Base-by-base conservation (phyloP, 2,113 vertebrate genomes). In the Struthio camelus region DNA sequence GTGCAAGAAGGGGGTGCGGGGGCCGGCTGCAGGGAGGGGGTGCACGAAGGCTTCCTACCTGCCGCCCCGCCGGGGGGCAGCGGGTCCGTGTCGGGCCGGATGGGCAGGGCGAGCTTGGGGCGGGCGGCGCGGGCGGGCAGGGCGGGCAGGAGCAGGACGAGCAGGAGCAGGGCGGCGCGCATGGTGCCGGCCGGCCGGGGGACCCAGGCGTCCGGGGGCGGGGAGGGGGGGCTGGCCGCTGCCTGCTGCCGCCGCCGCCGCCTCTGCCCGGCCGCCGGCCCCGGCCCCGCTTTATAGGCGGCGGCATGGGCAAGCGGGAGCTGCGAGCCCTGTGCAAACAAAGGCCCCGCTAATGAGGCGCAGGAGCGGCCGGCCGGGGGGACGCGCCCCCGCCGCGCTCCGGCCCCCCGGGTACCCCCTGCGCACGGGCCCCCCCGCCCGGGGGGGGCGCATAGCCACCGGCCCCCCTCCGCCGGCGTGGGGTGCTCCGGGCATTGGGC, bases 51-150 rank as follows among this genome's bases (percentile, higher is more conserved):
- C 27, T 27, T 67, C 97, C 97, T 97, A 99, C 99, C 99, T 98
- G 99, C 96, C 87, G 98, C 76, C 75, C 98, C 99, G 90, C 99
- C 99, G 89, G 98, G 98, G 11, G 98, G 98, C 91, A 98, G 92
- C 80, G 98, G 98, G 5, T 99, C 99, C 66, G 97, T 98, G 96
- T 99, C 99, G 5, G 99, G 98, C 91, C 99, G 98, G 97, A 99
- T 99, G 96, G 98, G 99, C 91, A 99, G 97, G 69, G 98, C 95
- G 54, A 98, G 92, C 96, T 99, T 99, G 76, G 98, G 94, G 4
- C 98, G 97, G 50, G 98, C 98, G 76, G 98, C 97, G 56, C 85
- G 80, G 59, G 69, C 91, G 59, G 80, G 87, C 30, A 84, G 91
- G 40, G 36, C 78, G 32, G 84, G 80, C 58, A 56, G 71, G 72